Percentiles rank a stretch among this genome's conserved stretches.
These are phyloP conservation scores for Calliphora vomitoria DNA, from an alignment of 2,888 invertebrate genomes.

Conservation along the genomic window DNA sequence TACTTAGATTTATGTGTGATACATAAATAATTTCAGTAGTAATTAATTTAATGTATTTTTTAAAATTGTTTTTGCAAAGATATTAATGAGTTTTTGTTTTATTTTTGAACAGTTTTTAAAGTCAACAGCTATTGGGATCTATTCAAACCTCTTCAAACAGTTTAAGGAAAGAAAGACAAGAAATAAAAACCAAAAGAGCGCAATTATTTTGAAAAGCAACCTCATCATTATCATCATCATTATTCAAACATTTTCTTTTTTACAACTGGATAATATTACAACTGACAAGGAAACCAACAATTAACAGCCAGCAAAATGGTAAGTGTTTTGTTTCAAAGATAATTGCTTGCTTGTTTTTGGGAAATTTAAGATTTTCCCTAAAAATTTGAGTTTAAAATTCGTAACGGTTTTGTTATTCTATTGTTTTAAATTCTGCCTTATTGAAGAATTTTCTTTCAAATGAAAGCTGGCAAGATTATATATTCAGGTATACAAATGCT, in stretches of 20 bases:
- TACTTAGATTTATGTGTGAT: constrained; percentile 33
- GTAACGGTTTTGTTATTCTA: no score
- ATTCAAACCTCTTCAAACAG: not conserved
- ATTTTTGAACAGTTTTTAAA: constrained; percentile 10
- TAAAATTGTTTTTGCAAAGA: not conserved
- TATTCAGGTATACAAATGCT: no score
- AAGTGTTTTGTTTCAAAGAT: constrained; percentile 37
- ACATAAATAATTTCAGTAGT: constrained; percentile 5
- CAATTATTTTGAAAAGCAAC: constrained; percentile 16
- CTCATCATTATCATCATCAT: not conserved
- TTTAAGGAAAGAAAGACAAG: not conserved
- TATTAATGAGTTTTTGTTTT: not conserved
- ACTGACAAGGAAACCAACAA: constrained; percentile 40
- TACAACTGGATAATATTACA: not conserved
- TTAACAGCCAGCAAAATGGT: constrained; percentile 59
- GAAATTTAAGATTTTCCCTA: no score
- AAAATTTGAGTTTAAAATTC: no score
- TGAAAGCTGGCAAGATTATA: no score
- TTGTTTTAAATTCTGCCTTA: no score
- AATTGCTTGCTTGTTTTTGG: not conserved
- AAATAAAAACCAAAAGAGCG: constrained; percentile 24
- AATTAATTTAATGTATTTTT: not conserved
- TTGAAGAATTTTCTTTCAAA: no score
- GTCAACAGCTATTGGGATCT: not conserved
- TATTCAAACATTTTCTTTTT: constrained; percentile 1